phyloP scores from a whole-genome alignment of 2,797 vertebrate genomes.

The Peromyscus aztecus region DNA sequence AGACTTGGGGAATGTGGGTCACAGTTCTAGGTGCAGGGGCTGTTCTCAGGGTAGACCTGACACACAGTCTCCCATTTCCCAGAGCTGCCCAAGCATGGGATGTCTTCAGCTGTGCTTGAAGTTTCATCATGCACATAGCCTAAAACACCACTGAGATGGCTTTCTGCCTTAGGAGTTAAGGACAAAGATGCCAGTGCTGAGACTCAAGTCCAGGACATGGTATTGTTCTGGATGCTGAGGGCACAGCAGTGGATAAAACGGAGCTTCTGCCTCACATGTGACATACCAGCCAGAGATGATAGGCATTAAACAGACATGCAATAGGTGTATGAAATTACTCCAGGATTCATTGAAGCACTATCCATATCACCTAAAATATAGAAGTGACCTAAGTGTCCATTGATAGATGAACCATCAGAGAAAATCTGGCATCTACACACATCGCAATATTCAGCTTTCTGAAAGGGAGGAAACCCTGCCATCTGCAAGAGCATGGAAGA shows the following conservation, averaged over 20 bases:
- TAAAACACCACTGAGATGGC: neutral
- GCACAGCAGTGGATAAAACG: neutral
- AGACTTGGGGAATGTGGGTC: neutral
- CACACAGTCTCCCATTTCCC: too few species aligned
- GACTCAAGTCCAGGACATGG: neutral
- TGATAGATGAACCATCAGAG: neutral
- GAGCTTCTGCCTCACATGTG: neutral
- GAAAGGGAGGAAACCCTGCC: neutral
- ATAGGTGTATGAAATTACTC: neutral
- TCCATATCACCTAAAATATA: neutral
- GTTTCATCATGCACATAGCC: neutral
- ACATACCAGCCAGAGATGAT: neutral
- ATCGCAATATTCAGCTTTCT: neutral
- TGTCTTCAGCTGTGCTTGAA: neutral
- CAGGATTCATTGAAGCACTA: neutral
- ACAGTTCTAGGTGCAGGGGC: neutral
- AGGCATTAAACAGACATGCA: neutral
- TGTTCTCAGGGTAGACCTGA: neutral
- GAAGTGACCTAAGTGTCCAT: neutral
- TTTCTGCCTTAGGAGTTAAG: neutral
- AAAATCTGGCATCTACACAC: neutral
- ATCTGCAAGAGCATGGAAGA: neutral
- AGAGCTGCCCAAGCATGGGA: neutral
- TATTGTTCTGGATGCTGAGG: neutral
- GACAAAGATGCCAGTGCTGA: neutral